Evolutionary conservation across 2,797 vertebrate genomes (phyloP), one percentile per base, ranked within the genome.

Genomic region (Nyctalus aviator): DNA sequence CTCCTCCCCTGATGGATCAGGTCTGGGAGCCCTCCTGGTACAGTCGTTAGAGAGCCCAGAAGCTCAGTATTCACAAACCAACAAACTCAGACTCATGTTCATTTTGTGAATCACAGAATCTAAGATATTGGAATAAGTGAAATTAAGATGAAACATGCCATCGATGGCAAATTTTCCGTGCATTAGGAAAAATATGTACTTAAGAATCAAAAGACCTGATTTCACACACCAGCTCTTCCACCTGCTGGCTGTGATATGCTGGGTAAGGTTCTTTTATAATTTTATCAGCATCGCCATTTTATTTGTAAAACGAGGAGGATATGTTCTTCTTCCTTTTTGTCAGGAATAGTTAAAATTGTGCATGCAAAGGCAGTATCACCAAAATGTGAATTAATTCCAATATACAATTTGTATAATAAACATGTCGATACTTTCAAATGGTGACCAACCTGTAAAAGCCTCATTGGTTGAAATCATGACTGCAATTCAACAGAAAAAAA

Each of bases 321-420:
- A 5, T 9, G 92, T 94, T 77, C 25, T 64, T 85, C 20, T 83
- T 69, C 62, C 81, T 69, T 21, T 21, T 82, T 95, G 25, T 72
- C 21, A 90, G 32, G 8, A 84, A 81, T 88, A 88, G 84, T 68
- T 87, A 72, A 66, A 96, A 71, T 84, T 59, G 85, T 90, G 9
- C 57, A 46, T 71, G 35, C 6, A 59, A 90, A 93, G 32, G 48
- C 14, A 57, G 2, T 46, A 73, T 41, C 9, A 7, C 21, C 1
- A 1, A 73, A 73, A 66, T 25, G 6, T 68, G 86, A 91, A 88
- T 77, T 46, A 75, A 79, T 73, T 91, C 6, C 35, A 37, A 73
- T 78, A 30, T 17, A 11, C 86, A 30, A 14, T 66, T 27, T 69
- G 23, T 48, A 11, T 84, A 76, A 59, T 48, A 90, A 95, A 27